Conservation (phyloP, 2,113 vertebrate genomes). For the Trichomycterus rosablanca region DNA sequence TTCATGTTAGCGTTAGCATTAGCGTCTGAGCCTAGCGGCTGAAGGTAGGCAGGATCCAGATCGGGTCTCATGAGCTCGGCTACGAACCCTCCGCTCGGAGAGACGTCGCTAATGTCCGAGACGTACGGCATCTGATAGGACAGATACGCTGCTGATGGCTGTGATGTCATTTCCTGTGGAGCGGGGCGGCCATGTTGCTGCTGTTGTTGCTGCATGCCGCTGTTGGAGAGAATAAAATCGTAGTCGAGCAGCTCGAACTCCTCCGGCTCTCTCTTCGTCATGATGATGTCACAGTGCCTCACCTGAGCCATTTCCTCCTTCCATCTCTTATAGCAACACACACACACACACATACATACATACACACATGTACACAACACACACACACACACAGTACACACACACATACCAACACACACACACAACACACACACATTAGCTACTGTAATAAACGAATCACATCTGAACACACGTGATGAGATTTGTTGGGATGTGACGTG, state of each 20-base stretch:
- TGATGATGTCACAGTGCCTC: slow-evolving; percentile 69
- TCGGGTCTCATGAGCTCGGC: slow-evolving; percentile 92
- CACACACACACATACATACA: slow-evolving; percentile 5
- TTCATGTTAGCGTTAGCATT: slow-evolving; percentile 27
- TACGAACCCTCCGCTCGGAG: slow-evolving; percentile 89
- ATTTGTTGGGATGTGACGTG: too few species aligned
- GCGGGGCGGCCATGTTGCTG: slow-evolving; percentile 51
- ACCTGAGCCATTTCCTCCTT: slow-evolving; percentile 83
- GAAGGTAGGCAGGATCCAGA: slow-evolving; percentile 88
- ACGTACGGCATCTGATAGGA: slow-evolving; percentile 75
- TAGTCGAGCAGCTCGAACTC: slow-evolving; percentile 88
- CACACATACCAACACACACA: background rate
- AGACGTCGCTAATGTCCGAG: slow-evolving; percentile 87
- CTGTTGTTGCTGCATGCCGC: slow-evolving; percentile 78
- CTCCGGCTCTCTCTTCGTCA: slow-evolving; percentile 78
- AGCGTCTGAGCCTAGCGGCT: slow-evolving; percentile 44
- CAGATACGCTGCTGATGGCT: slow-evolving; percentile 61
- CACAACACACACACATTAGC: background rate
- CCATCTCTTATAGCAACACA: slow-evolving; percentile 75
- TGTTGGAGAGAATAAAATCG: slow-evolving; percentile 93
- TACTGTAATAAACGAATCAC: too few species aligned
- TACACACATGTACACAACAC: slow-evolving; percentile 31
- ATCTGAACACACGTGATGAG: too few species aligned
- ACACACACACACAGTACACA: slow-evolving; percentile 4
- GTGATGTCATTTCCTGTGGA: slow-evolving; percentile 48